A percentile compares a stretch with the other conserved stretches of the same genome.
phyloP scores from a whole-genome alignment of 1,140 invertebrate genomes.

The Sweltsa coloradensis region DNA sequence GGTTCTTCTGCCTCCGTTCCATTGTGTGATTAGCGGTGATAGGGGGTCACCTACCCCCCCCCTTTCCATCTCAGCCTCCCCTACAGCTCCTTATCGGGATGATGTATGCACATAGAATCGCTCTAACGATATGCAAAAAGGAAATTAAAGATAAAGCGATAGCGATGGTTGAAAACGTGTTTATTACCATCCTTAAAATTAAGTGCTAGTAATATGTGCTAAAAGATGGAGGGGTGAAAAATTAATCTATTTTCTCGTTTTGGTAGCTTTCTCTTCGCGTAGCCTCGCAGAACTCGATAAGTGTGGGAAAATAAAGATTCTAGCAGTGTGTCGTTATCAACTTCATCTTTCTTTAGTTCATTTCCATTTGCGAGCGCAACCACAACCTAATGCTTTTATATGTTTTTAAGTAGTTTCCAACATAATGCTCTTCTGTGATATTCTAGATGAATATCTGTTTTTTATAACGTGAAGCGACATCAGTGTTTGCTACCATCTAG shows the following conservation, averaged over 20 bases:
- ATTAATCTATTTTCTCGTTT: background rate
- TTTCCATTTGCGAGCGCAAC: too few relatives aligned
- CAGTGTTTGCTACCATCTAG: too few relatives aligned
- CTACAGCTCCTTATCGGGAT: slow-evolving; percentile 21
- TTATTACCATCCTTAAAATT: slow-evolving; percentile 3
- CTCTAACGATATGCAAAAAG: slow-evolving; percentile 27
- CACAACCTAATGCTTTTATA: too few relatives aligned
- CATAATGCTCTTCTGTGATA: too few relatives aligned
- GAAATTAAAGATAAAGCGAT: slow-evolving; percentile 29
- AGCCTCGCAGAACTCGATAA: background rate
- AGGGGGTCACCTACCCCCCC: background rate
- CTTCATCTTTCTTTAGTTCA: too few relatives aligned
- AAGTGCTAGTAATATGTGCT: background rate
- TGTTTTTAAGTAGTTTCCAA: too few relatives aligned
- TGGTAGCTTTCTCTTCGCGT: background rate
- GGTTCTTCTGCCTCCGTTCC: too few relatives aligned
- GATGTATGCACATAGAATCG: slow-evolving; percentile 27
- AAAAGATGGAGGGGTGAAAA: background rate
- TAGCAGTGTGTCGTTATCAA: too few relatives aligned
- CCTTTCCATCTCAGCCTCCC: background rate
- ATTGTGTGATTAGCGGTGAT: background rate
- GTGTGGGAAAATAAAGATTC: background rate
- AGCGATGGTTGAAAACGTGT: slow-evolving; percentile 15
- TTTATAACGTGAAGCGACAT: too few relatives aligned
- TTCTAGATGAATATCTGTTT: too few relatives aligned